Evolutionary conservation across 2,888 invertebrate genomes (phyloP).

Genomic region (Caenorhabditis sp.): DNA sequence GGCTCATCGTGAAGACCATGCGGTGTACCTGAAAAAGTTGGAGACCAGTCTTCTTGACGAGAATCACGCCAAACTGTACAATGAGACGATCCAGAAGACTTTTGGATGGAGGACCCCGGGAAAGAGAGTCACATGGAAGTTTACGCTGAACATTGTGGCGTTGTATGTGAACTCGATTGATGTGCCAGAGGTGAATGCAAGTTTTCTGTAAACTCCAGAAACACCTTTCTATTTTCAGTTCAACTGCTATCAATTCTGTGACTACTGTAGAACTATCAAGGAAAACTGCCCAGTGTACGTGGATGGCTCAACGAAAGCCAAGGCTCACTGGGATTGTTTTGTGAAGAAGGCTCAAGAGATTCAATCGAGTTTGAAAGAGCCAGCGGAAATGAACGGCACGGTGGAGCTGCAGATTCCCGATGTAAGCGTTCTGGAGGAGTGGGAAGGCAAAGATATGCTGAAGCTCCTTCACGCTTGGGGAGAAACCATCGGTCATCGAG

Average conservation of each 20-base stretch:
- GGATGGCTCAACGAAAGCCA: too few species aligned
- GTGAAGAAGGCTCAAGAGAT: background rate
- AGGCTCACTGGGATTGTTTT: background rate
- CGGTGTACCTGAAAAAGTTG: background rate
- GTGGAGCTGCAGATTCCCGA: background rate
- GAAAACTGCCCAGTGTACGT: too few species aligned
- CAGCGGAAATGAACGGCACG: background rate
- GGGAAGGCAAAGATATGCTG: background rate
- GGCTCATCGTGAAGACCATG: background rate
- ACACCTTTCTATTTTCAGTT: background rate
- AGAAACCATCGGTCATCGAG: background rate
- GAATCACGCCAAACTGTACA: background rate
- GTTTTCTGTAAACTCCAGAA: background rate
- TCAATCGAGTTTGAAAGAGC: background rate
- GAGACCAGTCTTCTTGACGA: background rate
- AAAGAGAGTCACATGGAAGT: too few species aligned
- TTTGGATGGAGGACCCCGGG: background rate
- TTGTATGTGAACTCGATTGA: background rate
- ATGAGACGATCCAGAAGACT: background rate
- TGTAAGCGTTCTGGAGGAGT: background rate
- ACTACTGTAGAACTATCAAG: too few species aligned
- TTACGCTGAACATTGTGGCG: background rate
- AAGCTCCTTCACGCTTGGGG: background rate
- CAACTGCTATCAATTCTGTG: too few species aligned
- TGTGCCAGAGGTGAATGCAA: background rate